These are phyloP conservation scores for Eptatretus atami DNA, from an alignment of 2,797 vertebrate genomes.

Conservation along the genomic window DNA sequence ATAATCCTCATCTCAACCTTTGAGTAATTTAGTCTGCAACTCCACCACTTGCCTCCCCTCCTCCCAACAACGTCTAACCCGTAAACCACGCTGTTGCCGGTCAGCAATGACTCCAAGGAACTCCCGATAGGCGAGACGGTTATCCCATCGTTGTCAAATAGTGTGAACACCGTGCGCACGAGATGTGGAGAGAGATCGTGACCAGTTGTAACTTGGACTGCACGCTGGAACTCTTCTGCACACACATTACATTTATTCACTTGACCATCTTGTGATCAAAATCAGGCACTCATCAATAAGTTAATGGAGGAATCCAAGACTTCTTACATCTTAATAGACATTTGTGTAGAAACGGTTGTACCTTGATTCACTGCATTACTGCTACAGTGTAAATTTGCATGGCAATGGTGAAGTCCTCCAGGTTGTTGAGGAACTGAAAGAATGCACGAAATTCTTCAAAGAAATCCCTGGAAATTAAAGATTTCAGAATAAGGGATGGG, in stretches of 20 bases:
- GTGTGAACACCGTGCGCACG: slow-evolving; percentile 78
- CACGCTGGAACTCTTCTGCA: slow-evolving; percentile 65
- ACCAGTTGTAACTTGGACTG: slow-evolving; percentile 67
- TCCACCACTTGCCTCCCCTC: too few relatives aligned
- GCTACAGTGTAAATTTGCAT: slow-evolving; percentile 99
- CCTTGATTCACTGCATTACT: slow-evolving; percentile 73
- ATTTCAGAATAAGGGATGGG: too few relatives aligned
- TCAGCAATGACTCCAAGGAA: slow-evolving; percentile 93
- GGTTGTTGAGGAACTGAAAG: slow-evolving; percentile 84
- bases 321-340: background rate
- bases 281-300: background rate
- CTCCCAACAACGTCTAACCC: slow-evolving; percentile 21
- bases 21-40: too few relatives aligned
- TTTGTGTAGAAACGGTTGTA: slow-evolving; percentile 8
- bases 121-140: slow-evolving; percentile 73
- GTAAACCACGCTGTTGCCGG: slow-evolving; percentile 42
- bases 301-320: background rate
- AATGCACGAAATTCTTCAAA: slow-evolving; percentile 81
- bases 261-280: slow-evolving; percentile 6
- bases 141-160: slow-evolving; percentile 80
- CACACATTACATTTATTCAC: slow-evolving; percentile 12
- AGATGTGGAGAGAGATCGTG: slow-evolving; percentile 52
- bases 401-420: slow-evolving; percentile 79
- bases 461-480: slow-evolving; percentile 36
- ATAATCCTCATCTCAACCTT: too few relatives aligned